Evolutionary conservation across 2,797 vertebrate genomes (phyloP).

Genomic region (Premnoplex brunnescens): DNA sequence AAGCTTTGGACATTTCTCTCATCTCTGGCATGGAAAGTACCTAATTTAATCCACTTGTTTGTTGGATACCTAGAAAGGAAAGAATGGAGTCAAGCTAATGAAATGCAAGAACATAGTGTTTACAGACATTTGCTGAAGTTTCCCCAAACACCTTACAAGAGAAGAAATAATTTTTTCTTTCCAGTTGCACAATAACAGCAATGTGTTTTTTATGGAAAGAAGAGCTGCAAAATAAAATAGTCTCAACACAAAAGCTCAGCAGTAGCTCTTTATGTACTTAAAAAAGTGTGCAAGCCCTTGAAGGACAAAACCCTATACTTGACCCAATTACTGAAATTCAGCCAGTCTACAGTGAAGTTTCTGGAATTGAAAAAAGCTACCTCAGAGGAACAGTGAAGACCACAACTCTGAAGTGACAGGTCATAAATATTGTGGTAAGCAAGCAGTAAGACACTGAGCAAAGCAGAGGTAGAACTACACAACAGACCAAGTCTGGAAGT

Average conservation of each 20-base stretch:
- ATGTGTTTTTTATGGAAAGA: not conserved
- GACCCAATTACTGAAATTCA: not conserved
- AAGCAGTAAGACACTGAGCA: not conserved
- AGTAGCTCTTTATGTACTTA: not conserved
- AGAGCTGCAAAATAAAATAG: not conserved
- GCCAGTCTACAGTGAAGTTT: not conserved
- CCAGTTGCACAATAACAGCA: not conserved
- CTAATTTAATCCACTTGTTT: slow-evolving; percentile 96
- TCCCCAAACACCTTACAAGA: not conserved
- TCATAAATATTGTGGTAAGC: not conserved
- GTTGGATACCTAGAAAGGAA: slow-evolving; percentile 89
- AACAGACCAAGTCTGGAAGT: not conserved
- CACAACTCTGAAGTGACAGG: not conserved
- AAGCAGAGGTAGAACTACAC: not conserved
- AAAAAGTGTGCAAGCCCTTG: not conserved
- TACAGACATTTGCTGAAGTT: not conserved
- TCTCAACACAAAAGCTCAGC: not conserved
- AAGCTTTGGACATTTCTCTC: slow-evolving; percentile 97
- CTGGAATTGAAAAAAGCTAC: not conserved
- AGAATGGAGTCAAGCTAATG: not conserved
- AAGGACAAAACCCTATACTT: not conserved
- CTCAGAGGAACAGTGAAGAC: not conserved
- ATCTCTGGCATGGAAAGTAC: slow-evolving; percentile 94
- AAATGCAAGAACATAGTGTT: not conserved
- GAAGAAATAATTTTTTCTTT: not conserved